These are phyloP conservation scores for Agrotis clavis DNA, from an alignment of 2,888 invertebrate species.

Conservation along the genomic window DNA sequence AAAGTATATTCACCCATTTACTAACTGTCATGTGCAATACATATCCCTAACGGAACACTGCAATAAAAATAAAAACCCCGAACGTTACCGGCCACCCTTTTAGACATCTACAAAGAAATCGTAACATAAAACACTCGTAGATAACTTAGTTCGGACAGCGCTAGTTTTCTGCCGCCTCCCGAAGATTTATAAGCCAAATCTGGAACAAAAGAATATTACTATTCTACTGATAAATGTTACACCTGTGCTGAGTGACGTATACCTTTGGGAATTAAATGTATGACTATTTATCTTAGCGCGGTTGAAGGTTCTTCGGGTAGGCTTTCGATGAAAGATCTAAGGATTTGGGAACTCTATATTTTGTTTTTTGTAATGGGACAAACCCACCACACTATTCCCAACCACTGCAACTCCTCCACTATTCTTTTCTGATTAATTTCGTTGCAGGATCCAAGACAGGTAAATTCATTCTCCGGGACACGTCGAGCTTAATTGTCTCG, in stretches of 20 bases:
- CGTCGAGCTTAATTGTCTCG: no score
- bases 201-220: constrained; percentile 78
- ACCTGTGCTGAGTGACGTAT: constrained; percentile 69
- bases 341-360: neutral
- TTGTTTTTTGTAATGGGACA: no score
- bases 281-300: neutral
- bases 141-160: constrained; percentile 70
- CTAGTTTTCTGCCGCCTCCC: constrained; percentile 69
- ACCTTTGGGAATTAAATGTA: constrained; percentile 45
- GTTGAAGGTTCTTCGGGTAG: neutral
- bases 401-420: no score
- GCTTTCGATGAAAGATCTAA: neutral
- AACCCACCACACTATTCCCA: no score
- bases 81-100: constrained; percentile 59
- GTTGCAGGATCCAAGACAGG: no score
- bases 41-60: constrained; percentile 7
- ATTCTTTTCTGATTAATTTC: no score
- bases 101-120: constrained; percentile 41
- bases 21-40: constrained; percentile 18
- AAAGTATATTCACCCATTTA: constrained; percentile 9
- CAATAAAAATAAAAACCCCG: constrained; percentile 60
- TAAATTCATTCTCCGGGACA: no score
- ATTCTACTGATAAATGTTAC: constrained; percentile 72
- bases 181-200: constrained; percentile 77
- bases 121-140: constrained; percentile 56